These are phyloP conservation scores for Phrynocephalus versicolor DNA, from an alignment of 2,113 vertebrate species.

Conservation along the genomic window DNA sequence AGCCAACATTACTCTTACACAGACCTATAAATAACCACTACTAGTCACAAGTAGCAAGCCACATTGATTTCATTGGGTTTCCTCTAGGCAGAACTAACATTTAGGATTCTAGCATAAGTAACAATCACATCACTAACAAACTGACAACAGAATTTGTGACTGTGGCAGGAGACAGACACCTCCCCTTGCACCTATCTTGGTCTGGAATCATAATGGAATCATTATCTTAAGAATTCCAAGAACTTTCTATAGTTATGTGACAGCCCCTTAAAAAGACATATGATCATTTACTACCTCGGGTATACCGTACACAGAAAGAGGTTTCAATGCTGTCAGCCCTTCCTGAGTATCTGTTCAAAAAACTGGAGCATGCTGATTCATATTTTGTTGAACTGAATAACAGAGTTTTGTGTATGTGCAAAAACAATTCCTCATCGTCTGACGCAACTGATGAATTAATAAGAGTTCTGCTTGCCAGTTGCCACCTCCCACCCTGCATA, in stretches of 20 bases:
- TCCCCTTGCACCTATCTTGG: no score
- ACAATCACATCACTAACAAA: no score
- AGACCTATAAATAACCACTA: no score
- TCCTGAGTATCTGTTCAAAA: not conserved
- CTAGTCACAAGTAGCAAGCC: no score
- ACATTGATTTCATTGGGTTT: no score
- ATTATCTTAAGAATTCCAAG: no score
- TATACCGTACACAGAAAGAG: not conserved
- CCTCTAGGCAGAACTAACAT: no score
- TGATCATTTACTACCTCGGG: not conserved
- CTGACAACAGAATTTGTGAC: no score
- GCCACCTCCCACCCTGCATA: not conserved
- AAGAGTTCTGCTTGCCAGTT: not conserved
- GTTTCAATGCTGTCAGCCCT: not conserved
- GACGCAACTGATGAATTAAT: not conserved
- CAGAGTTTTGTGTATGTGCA: not conserved
- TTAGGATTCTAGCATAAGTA: no score
- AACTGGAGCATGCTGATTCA: not conserved
- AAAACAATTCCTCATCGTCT: not conserved
- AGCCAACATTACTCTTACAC: no score
- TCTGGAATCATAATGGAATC: no score
- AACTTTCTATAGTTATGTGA: not conserved
- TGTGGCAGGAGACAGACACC: no score
- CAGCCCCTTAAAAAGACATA: not conserved
- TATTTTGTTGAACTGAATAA: not conserved